These are phyloP conservation scores for Anadara kagoshimensis DNA, from an alignment of 1,140 invertebrate species.

Conservation along the genomic window DNA sequence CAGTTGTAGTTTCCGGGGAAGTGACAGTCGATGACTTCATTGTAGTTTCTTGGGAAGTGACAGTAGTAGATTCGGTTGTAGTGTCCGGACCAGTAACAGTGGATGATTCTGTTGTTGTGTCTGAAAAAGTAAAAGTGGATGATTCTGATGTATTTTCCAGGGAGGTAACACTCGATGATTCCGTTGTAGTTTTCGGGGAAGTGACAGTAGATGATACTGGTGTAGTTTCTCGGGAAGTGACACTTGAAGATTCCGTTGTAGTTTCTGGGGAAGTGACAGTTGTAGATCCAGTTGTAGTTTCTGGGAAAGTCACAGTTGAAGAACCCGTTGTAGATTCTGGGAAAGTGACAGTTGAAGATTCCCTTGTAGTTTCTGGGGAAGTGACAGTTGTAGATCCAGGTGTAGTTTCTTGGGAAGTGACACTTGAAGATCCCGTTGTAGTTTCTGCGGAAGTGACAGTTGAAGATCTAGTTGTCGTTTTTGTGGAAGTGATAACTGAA, in stretches of 20 bases:
- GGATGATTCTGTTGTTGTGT: too few relatives aligned
- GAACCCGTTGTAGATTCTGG: too few relatives aligned
- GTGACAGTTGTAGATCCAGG: not conserved
- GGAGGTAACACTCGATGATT: too few relatives aligned
- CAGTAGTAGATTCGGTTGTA: not conserved
- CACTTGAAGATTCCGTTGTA: not conserved
- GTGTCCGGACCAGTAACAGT: not conserved
- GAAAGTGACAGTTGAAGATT: too few relatives aligned
- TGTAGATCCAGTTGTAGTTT: not conserved
- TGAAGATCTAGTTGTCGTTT: not conserved
- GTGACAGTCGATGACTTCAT: not conserved
- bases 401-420: not conserved
- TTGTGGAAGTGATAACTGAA: too few relatives aligned
- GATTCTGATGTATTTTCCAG: too few relatives aligned
- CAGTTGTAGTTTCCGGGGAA: not conserved
- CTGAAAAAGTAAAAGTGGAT: not conserved
- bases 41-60: not conserved
- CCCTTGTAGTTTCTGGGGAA: too few relatives aligned
- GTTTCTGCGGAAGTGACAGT: not conserved
- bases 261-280: too few relatives aligned
- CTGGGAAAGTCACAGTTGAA: not conserved
- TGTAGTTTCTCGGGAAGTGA: not conserved
- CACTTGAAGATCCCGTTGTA: not conserved
- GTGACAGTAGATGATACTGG: not conserved
- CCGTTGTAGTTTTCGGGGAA: too few relatives aligned